Evolutionary conservation across 1,140 invertebrate genomes (phyloP).

Genomic region (Choristoneura fumiferana): DNA sequence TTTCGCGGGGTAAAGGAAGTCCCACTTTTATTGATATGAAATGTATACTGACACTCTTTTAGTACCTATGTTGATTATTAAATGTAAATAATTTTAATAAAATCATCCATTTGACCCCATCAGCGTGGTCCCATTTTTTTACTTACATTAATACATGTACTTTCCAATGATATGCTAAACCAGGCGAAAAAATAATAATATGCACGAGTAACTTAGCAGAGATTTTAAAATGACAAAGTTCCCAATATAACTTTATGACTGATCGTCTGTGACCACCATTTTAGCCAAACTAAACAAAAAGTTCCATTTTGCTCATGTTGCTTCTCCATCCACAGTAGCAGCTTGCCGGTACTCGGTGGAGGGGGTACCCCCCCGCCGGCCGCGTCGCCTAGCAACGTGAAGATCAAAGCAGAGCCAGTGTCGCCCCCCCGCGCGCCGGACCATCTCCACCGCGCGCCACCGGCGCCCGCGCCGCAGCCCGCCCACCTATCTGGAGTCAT

Average conservation of each 20-base stretch:
- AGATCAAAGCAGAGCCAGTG: slow-evolving; percentile 97
- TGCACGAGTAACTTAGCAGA: no score
- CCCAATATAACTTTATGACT: no score
- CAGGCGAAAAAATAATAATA: no score
- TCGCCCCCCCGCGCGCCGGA: slow-evolving; percentile 86
- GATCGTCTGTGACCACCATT: no score
- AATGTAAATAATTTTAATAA: no score
- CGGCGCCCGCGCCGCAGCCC: slow-evolving; percentile 69
- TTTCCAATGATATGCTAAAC: no score
- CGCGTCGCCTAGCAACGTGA: slow-evolving; percentile 90
- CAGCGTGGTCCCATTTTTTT: no score
- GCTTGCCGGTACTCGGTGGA: slow-evolving; percentile 88
- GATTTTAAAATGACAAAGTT: no score
- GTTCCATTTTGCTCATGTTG: not conserved
- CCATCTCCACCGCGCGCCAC: slow-evolving; percentile 73
- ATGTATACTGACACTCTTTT: not conserved
- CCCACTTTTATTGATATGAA: slow-evolving; percentile 7
- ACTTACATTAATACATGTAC: no score
- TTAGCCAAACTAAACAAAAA: not conserved
- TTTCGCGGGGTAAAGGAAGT: not conserved
- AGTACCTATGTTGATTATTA: no score
- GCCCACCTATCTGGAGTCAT: slow-evolving; percentile 73
- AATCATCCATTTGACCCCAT: no score
- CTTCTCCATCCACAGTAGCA: slow-evolving; percentile 69
- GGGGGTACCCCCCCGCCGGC: slow-evolving; percentile 91